Percentiles rank a stretch among this genome's conserved stretches.
Conservation (phyloP, 2,113 vertebrate genomes). For the Eublepharis macularius region DNA sequence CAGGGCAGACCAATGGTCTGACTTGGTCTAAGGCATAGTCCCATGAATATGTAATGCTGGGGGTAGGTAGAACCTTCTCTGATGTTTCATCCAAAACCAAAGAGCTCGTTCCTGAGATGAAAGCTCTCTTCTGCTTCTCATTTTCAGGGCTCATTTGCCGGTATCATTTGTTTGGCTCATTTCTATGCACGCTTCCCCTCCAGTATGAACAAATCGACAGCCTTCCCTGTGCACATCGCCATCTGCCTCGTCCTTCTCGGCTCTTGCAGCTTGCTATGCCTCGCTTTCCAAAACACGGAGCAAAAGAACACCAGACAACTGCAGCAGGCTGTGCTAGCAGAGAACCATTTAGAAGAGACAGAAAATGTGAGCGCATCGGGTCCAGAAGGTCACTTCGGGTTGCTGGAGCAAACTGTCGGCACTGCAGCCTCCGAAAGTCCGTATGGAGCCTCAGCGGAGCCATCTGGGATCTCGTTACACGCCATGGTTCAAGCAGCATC, state of each 20-base stretch:
- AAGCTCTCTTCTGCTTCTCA: slow-evolving; percentile 52
- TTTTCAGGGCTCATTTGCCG: slow-evolving; percentile 56
- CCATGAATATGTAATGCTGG: neutral
- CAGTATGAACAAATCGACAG: slow-evolving; percentile 66
- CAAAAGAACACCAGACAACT: slow-evolving; percentile 24
- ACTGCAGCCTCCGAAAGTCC: slow-evolving; percentile 41
- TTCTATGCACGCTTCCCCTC: slow-evolving; percentile 37
- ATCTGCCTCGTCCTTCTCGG: slow-evolving; percentile 70
- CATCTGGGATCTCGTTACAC: slow-evolving; percentile 24
- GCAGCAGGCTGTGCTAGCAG: slow-evolving; percentile 15
- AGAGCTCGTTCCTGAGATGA: neutral
- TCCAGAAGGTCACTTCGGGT: slow-evolving; percentile 22
- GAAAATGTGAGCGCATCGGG: slow-evolving; percentile 3
- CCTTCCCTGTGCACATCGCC: slow-evolving; percentile 48
- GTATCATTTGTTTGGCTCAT: slow-evolving; percentile 28
- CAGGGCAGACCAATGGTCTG: too few relatives aligned
- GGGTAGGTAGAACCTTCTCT: neutral
- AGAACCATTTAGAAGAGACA: slow-evolving; percentile 35
- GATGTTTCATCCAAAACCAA: slow-evolving; percentile 6
- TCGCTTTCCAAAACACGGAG: slow-evolving; percentile 48
- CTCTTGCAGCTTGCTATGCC: slow-evolving; percentile 48
- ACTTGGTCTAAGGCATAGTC: too few relatives aligned
- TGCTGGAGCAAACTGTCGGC: slow-evolving; percentile 29
- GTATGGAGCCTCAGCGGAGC: slow-evolving; percentile 14
- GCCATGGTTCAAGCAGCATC: neutral